phyloP scores from a whole-genome alignment of 1,140 invertebrate genomes.

The Archivesica marissinica region DNA sequence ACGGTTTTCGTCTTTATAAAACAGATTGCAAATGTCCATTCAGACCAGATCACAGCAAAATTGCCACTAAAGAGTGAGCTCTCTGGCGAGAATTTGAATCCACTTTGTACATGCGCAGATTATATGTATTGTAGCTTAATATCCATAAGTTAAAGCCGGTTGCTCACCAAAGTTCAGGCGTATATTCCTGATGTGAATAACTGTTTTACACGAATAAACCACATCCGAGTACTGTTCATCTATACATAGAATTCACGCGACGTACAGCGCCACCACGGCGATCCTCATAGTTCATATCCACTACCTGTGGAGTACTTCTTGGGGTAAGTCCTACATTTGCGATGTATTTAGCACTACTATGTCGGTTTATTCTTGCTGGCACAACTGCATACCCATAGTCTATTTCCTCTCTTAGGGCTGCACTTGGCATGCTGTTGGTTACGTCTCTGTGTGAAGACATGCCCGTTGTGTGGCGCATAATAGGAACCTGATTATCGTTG shows the following conservation, averaged over 20 bases:
- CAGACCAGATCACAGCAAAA: neutral
- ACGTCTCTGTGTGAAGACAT: slow-evolving; percentile 43
- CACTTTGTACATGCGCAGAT: neutral
- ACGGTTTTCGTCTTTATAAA: neutral
- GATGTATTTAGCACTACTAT: slow-evolving; percentile 4
- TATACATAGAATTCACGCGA: slow-evolving; percentile 69
- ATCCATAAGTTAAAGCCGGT: neutral
- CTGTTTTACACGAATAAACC: neutral
- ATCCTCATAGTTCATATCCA: slow-evolving; percentile 46
- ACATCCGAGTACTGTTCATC: slow-evolving; percentile 33
- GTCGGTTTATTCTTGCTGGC: slow-evolving; percentile 41
- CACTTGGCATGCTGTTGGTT: slow-evolving; percentile 65
- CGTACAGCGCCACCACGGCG: slow-evolving; percentile 39
- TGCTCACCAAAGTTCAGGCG: neutral
- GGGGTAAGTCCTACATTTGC: neutral
- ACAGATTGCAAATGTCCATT: neutral
- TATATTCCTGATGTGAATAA: neutral
- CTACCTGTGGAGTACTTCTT: neutral
- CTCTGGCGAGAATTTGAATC: neutral
- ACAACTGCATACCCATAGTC: slow-evolving; percentile 61
- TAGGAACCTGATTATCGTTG: slow-evolving; percentile 64
- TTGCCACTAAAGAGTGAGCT: slow-evolving; percentile 19
- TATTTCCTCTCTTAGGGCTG: slow-evolving; percentile 60
- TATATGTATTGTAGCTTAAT: neutral
- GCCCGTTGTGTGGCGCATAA: slow-evolving; percentile 53